Conservation (phyloP, 2,113 vertebrate genomes). For the Alouatta palliata region DNA sequence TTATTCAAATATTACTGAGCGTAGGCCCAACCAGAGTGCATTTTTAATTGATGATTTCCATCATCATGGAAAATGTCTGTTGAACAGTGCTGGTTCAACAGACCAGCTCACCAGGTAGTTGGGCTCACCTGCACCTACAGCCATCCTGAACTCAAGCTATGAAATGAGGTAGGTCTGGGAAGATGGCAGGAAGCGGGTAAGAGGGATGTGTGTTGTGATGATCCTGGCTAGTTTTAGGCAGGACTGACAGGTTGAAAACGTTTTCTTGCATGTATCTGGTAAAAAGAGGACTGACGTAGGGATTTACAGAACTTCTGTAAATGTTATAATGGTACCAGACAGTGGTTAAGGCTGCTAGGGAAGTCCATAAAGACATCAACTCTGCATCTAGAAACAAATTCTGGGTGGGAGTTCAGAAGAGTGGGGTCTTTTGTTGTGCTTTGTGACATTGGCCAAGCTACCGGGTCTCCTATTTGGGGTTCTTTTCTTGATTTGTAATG, state of each 20-base stretch:
- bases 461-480: not conserved
- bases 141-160: not conserved
- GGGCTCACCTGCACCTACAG: not conserved
- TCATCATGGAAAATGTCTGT: not conserved
- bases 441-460: not conserved
- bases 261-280: not conserved
- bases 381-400: not conserved
- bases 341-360: not conserved
- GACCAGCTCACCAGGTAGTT: too few relatives aligned
- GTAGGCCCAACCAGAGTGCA: not conserved
- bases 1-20: constrained; percentile 1
- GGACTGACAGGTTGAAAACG: not conserved
- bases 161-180: too few relatives aligned
- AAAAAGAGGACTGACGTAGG: not conserved
- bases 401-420: not conserved
- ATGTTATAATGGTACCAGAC: not conserved
- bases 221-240: not conserved
- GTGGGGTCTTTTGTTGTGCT: not conserved
- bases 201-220: not conserved
- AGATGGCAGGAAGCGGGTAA: accelerated
- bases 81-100: not conserved
- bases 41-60: not conserved
- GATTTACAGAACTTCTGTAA: not conserved
- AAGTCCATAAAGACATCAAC: not conserved
- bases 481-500: not conserved